Evolutionary conservation across 2,888 invertebrate species (phyloP), one percentile per base, ranked within the genome.

Genomic region (Hoplodrina blanda): DNA sequence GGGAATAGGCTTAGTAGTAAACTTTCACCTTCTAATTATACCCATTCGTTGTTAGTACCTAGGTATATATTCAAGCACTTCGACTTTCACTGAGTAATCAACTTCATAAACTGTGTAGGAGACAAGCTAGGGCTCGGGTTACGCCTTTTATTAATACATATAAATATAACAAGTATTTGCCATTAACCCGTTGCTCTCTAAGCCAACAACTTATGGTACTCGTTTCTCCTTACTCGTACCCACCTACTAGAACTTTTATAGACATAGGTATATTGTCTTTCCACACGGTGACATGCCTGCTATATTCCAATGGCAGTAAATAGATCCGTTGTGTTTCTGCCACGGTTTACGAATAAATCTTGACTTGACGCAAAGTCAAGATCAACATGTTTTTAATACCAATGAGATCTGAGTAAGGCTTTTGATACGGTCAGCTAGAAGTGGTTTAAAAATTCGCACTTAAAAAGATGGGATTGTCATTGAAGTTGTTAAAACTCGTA

Each of bases 1-100:
- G 61, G 78, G 63, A 78, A 69, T 82, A 77, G 59, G 62, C 67
- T 59, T 62, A 54, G 63, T 66, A 65, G 56, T 68, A 50, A 73
- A 82, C 80, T 80, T 80, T 80, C 80, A 74, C 80, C 80, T 65
- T 62, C 81, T 81, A 81, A 78, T 78, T 78, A 78, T 78, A 78
- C 46, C 62, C 73, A 81, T 81, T 78, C 60, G 62, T 78, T 53
- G 79, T 61, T 61, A 60, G 25, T 61, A 61, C 66, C 49, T 63
- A 81, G 60, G 41, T 65, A 79, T 54, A 52, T 69, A 74, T 56
- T 41, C 54, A 11, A 66, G 54, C 60, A 81, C 46, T 67, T 62
- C 62, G 46, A 83, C 83, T 81, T 83, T 81, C 83, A 81, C 81
- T 77, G 53, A 65, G 62, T 69, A 78, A 77, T 83, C 71, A 82